Percentiles rank a stretch among this genome's conserved stretches.
phyloP scores from a whole-genome alignment of 2,113 vertebrate genomes.

The Lophius piscatorius region DNA sequence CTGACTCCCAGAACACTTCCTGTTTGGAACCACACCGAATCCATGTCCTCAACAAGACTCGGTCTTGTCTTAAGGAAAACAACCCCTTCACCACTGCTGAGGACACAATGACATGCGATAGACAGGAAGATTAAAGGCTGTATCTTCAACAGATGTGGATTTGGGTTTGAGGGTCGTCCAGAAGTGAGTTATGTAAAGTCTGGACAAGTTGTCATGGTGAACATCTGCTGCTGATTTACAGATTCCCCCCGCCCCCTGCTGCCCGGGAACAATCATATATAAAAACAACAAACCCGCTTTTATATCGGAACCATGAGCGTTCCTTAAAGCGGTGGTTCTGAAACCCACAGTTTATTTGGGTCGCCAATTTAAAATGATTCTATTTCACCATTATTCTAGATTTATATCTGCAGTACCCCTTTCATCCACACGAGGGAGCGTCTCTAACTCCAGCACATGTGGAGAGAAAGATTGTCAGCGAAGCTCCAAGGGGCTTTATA shows the following conservation, averaged over 20 bases:
- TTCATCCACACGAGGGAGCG: too few species aligned
- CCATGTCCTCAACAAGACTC: constrained; percentile 16
- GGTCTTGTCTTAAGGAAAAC: constrained; percentile 41
- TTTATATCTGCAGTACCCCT: too few species aligned
- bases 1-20: constrained; percentile 19
- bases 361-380: too few species aligned
- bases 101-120: constrained; percentile 24
- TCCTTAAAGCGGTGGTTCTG: too few species aligned
- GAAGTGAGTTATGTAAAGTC: constrained; percentile 55
- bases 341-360: too few species aligned
- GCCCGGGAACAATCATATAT: constrained; percentile 4
- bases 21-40: constrained; percentile 17
- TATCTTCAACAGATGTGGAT: constrained; percentile 51
- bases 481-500: too few species aligned
- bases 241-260: background rate
- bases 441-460: too few species aligned
- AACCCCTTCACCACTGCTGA: constrained; percentile 11
- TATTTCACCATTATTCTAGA: too few species aligned
- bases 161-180: background rate
- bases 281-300: background rate
- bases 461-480: too few species aligned
- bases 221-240: constrained; percentile 55
- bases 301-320: too few species aligned
- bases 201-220: constrained; percentile 29
- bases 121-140: constrained; percentile 46